phyloP scores from a whole-genome alignment of 2,888 invertebrate species.

The Drosophila mayaguana region DNA sequence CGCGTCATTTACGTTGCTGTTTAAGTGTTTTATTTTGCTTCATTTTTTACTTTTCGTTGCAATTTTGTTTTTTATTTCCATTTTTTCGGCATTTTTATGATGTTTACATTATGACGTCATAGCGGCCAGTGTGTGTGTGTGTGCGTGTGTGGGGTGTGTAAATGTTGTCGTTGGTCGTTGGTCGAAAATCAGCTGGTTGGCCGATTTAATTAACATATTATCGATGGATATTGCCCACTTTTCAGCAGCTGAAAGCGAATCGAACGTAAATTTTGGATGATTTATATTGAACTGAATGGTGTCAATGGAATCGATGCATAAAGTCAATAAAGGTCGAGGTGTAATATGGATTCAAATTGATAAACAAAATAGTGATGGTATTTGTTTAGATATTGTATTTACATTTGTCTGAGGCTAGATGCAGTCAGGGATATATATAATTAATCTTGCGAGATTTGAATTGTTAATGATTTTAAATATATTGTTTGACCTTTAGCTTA shows the following conservation, averaged over 20 bases:
- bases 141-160: constrained; percentile 18
- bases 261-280: constrained; percentile 8
- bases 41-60: constrained; percentile 33
- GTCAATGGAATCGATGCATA: neutral
- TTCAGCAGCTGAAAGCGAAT: neutral
- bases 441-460: too few relatives aligned
- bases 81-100: constrained; percentile 71
- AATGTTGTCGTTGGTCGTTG: constrained; percentile 52
- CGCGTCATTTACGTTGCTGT: constrained; percentile 64
- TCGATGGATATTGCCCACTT: constrained; percentile 48
- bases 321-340: neutral
- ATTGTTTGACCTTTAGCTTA: too few relatives aligned
- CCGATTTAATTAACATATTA: constrained; percentile 67
- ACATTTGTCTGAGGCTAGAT: too few relatives aligned
- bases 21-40: constrained; percentile 51
- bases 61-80: constrained; percentile 36
- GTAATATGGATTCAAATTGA: neutral
- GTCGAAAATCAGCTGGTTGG: constrained; percentile 71
- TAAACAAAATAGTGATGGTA: too few relatives aligned
- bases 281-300: constrained; percentile 4
- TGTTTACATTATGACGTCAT: constrained; percentile 81
- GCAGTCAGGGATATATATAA: too few relatives aligned
- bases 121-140: constrained; percentile 18
- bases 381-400: too few relatives aligned
- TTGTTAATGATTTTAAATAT: too few relatives aligned